A percentile compares a stretch with the other conserved stretches of the same genome.
Evolutionary conservation across 2,113 vertebrate genomes (phyloP).

Genomic region (Muscicapa adusta): DNA sequence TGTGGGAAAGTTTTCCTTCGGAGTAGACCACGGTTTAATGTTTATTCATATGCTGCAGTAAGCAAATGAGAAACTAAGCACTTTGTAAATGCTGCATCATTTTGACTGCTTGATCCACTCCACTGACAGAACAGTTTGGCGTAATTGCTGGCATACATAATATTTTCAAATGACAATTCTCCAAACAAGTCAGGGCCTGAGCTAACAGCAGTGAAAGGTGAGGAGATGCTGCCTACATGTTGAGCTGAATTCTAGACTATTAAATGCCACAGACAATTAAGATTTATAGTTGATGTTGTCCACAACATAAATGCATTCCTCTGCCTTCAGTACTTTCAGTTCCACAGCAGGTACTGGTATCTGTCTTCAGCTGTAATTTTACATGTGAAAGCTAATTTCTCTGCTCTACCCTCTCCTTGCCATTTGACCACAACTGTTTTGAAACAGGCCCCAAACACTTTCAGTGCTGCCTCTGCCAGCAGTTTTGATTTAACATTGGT

Average conservation of each 20-base stretch:
- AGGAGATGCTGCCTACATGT: neutral
- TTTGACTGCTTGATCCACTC: slow-evolving; percentile 26
- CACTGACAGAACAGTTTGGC: slow-evolving; percentile 20
- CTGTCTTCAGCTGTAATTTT: neutral
- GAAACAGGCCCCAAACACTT: neutral
- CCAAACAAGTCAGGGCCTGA: slow-evolving; percentile 43
- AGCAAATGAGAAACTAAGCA: slow-evolving; percentile 49
- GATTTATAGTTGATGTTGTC: neutral
- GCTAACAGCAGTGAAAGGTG: neutral
- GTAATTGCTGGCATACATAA: slow-evolving; percentile 33
- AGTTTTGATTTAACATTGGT: neutral
- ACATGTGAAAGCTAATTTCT: neutral
- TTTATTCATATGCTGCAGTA: slow-evolving; percentile 41
- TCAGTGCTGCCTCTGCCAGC: neutral
- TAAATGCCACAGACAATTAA: neutral
- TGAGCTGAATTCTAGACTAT: neutral
- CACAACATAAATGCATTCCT: neutral
- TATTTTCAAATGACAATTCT: slow-evolving; percentile 42
- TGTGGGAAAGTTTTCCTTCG: slow-evolving; percentile 52
- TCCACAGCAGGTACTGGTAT: neutral
- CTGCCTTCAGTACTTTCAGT: neutral
- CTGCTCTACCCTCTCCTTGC: neutral
- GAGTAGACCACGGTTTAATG: slow-evolving; percentile 13
- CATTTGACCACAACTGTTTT: neutral
- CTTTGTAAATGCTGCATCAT: slow-evolving; percentile 42